These are phyloP conservation scores for Neelides sp. DNA, from an alignment of 1,140 invertebrate genomes.

Conservation along the genomic window DNA sequence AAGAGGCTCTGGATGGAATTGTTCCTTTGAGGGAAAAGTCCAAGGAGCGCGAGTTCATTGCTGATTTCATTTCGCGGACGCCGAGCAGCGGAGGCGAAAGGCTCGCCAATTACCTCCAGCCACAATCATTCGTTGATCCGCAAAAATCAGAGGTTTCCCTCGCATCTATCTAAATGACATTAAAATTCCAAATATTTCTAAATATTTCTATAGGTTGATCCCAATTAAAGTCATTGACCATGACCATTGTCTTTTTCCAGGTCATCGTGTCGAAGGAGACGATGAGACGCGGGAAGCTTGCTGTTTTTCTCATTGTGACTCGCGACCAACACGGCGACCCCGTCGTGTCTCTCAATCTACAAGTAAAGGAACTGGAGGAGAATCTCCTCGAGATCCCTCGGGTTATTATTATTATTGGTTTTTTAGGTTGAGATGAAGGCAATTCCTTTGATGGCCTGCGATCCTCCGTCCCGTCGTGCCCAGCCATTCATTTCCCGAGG, in stretches of 20 bases:
- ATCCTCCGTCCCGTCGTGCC: no score
- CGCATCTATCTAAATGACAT: no score
- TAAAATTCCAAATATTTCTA: no score
- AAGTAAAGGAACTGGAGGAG: conserved; percentile 43
- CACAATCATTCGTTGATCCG: conserved; percentile 81
- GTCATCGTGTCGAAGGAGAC: conserved; percentile 36
- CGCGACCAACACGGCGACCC: conserved; percentile 84
- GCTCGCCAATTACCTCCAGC: conserved; percentile 85
- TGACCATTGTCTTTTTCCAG: conserved; percentile 10
- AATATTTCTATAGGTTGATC: not conserved
- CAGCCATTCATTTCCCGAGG: no score
- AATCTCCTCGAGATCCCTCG: not conserved
- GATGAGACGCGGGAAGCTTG: conserved; percentile 65
- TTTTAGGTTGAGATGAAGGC: conserved; percentile 57
- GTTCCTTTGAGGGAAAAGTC: conserved; percentile 62
- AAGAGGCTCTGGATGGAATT: conserved; percentile 78
- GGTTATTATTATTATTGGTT: conserved; percentile 5
- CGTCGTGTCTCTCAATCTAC: conserved; percentile 69
- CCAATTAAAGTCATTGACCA: not conserved
- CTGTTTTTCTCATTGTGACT: conserved; percentile 66
- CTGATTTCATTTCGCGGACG: conserved; percentile 77
- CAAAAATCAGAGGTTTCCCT: conserved; percentile 72
- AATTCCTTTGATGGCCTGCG: conserved; percentile 53
- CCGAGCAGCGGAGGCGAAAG: conserved; percentile 78
- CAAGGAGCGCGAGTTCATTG: conserved; percentile 84